Evolutionary conservation across 1,140 invertebrate genomes (phyloP), one percentile per base, ranked within the genome.

Genomic region (Dendrolimus punctatus): DNA sequence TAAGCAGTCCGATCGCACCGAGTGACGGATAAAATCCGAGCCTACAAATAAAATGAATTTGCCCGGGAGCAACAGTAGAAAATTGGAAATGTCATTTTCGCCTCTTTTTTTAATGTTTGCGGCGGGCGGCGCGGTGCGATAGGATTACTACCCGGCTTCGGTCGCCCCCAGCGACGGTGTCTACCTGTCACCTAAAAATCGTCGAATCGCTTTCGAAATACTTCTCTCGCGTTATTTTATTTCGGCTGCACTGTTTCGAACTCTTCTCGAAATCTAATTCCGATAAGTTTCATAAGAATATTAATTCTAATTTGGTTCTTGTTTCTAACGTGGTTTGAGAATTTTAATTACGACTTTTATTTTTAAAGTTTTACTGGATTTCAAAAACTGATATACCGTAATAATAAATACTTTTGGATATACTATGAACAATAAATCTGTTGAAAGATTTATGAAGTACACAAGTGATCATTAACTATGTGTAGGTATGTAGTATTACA

Each of bases 71-170:
- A 71, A 79, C 73, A 69, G 82, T 85, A 82, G 79, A 85, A 85
- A 85, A 85, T 85, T 85, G 82, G 79, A 83, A 82, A 80, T 72
- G 80, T 83, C 79, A 85, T 85, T 82, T 82, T 82, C 66, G 72
- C 66, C 62, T 84, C 57, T 60, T 46, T 82, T 81, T 79, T 80
- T 79, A 77, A 80, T 82, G 79, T 85, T 85, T 85, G 78, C 62
- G 69, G 72, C 68, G 68, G 63, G 64, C 57, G 57, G 64, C 53
- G 62, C 60, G 55, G 53, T 53, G 60, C 67, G 76, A 77, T 75
- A 76, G 76, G 76, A 80, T 81, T 76, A 75, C 73, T 39, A 47
- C 42, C 40, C 39, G 51, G 58, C 56, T 51, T 57, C 60, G 64
- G 56, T 49, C 62, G 71, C 73, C 68, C 63, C 58, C 57, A 66